Evolutionary conservation across 2,888 invertebrate species (phyloP).

Genomic region (Phengaris arion): DNA sequence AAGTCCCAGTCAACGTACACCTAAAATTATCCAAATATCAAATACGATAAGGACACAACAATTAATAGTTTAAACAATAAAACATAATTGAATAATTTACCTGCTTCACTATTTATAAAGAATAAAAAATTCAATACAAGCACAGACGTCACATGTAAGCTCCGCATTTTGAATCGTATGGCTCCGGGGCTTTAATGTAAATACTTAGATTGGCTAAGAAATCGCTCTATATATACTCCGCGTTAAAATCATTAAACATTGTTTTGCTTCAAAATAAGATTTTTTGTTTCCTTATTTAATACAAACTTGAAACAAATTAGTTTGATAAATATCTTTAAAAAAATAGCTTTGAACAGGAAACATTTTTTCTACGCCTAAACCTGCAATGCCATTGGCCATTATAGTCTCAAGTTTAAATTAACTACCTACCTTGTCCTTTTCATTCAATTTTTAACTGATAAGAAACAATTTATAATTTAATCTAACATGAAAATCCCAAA

Average conservation of each 20-base stretch:
- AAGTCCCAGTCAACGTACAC: no score
- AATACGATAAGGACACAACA: not conserved
- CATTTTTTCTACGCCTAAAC: no score
- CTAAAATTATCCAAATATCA: not conserved
- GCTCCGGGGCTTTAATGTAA: not conserved
- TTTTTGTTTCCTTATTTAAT: not conserved
- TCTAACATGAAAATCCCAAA: no score
- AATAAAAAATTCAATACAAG: not conserved
- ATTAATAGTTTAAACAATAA: not conserved
- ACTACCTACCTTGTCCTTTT: no score
- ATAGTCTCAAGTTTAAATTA: no score
- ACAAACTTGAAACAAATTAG: not conserved
- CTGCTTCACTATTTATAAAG: constrained; percentile 9
- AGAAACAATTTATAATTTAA: no score
- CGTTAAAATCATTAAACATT: not conserved
- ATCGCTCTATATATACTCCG: constrained; percentile 15
- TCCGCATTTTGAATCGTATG: not conserved
- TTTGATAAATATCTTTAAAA: not conserved
- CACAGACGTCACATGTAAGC: not conserved
- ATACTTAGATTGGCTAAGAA: not conserved
- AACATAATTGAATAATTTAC: constrained; percentile 9
- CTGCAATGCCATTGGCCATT: no score
- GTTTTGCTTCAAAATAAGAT: not conserved
- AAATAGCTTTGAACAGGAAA: not conserved
- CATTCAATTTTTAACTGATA: no score